Evolutionary conservation across 2,888 invertebrate species (phyloP).

Genomic region (Hypolimnas misippus): DNA sequence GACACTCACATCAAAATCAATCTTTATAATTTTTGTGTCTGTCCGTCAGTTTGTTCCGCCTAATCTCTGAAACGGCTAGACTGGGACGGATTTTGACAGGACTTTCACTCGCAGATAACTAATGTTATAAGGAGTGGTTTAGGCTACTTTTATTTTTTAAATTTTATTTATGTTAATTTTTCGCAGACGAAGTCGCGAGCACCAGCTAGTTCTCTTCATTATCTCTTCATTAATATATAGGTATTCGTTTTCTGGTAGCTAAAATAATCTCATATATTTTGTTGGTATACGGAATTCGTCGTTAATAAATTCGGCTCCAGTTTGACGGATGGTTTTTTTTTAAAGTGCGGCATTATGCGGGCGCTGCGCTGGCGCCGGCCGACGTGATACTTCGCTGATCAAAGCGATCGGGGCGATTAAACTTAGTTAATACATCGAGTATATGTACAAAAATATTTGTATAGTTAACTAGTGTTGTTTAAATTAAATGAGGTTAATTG

Average conservation of each 20-base stretch:
- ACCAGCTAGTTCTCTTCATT: too few relatives aligned
- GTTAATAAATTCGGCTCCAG: slow-evolving; percentile 26
- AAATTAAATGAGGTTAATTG: background rate
- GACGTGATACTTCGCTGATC: slow-evolving; percentile 57
- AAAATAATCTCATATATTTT: background rate
- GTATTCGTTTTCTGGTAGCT: background rate
- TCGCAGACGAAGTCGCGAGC: too few relatives aligned
- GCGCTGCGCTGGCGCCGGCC: slow-evolving; percentile 64
- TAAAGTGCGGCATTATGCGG: slow-evolving; percentile 47
- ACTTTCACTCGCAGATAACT: too few relatives aligned
- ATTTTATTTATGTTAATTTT: too few relatives aligned
- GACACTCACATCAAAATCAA: too few relatives aligned
- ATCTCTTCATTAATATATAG: too few relatives aligned
- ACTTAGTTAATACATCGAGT: slow-evolving; percentile 51
- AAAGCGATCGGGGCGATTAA: slow-evolving; percentile 71
- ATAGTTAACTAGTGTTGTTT: slow-evolving; percentile 8
- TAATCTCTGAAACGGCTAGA: too few relatives aligned
- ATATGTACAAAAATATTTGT: slow-evolving; percentile 21
- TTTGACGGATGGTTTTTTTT: slow-evolving; percentile 36
- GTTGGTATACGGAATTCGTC: slow-evolving; percentile 31
- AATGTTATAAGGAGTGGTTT: too few relatives aligned
- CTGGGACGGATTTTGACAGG: too few relatives aligned
- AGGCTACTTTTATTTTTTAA: too few relatives aligned
- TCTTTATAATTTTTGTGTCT: too few relatives aligned
- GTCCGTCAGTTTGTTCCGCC: too few relatives aligned